Evolutionary conservation across 1,140 invertebrate species (phyloP), one percentile per base, ranked within the genome.

Genomic region (Zaprionus gabonicus): DNA sequence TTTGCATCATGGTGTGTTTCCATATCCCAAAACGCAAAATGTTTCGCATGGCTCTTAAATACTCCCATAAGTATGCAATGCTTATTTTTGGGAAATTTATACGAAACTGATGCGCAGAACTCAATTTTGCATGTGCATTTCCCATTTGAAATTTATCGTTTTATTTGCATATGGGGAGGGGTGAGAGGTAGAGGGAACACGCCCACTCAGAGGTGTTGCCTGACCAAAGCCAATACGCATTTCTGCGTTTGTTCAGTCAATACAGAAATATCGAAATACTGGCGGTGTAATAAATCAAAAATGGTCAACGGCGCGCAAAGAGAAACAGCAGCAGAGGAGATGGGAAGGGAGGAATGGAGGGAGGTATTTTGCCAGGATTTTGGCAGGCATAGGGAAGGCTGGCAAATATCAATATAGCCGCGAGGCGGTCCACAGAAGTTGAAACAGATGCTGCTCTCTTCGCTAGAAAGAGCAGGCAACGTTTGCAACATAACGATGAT

Each of bases 221-320:
- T 13, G 7, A 15, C n/a, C 15, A 5, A n/a, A 46, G 41, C 41
- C 41, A 46, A 46, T 46, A 46, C 41, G 41, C 46, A 51, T 51
- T 12, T 51, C 10, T 25, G 46, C 46, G 20, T 51, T 51, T 23
- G 20, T 51, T 51, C 46, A 51, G 46, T 51, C 46, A 51, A 51
- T 51, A 51, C 46, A 51, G 46, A 51, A 51, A 51, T 51, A 51
- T 51, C 46, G 46, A 51, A 51, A 51, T 51, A 12, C 20, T 51
- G 20, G 44, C 20, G 46, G 46, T 51, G 20, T 51, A 51, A 51
- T 51, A 51, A 51, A 51, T 51, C 46, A 51, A 51, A 51, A 51
- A 51, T 51, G 46, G 46, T 51, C 46, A 51, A 51, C 46, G 46
- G 17, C n/a, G 46, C 46, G 46, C 20, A 20, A 17, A 49, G 9